Evolutionary conservation across 2,113 vertebrate species (phyloP), one percentile per base, ranked within the genome.

Genomic region (Amia ocellicauda): DNA sequence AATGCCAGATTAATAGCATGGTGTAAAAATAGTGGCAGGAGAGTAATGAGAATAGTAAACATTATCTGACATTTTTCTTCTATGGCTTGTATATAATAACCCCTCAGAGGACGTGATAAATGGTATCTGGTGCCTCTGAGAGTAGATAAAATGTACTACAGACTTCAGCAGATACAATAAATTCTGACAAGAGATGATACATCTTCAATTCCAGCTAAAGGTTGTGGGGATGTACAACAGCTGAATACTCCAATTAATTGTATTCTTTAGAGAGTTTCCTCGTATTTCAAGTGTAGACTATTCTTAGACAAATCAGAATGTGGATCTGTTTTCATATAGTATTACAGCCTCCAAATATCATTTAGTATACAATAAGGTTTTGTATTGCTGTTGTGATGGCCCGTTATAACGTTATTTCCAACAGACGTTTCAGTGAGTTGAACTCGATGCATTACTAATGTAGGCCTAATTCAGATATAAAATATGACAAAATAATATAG

Each of bases 161-260:
- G 23, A 26, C 22, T 53, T 19, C 7, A 17, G 29, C 24, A 28
- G 7, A 56, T 26, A 29, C 24, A 20, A 20, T 14, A 40, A 42
- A 42, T 58, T 19, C n/a, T 41, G 56, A 42, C 56, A 58, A 27
- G 56, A 11, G 56, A 27, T 20, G 23, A 58, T 58, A 58, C 19
- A 58, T 58, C 56, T 20, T 41, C 20, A 42, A 58, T 22, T 23
- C 36, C 20, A n/a, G 20, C 10, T 41, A 19, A 42, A 58, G 19
- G 56, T 22, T 58, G 23, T 41, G 31, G 13, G 27, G 16, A 56
- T 26, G 9, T 16, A 26, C 29, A 28, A 56, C 56, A 20, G 31
- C 31, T 58, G 36, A 41, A 58, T 42, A 40, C 17, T 16, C n/a
- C 7, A 17, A 16, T 47, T 16, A 16, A 47, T 17, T 17, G 2